phyloP scores from a whole-genome alignment of 2,888 invertebrate species.

The Lycophotia porphyrea region DNA sequence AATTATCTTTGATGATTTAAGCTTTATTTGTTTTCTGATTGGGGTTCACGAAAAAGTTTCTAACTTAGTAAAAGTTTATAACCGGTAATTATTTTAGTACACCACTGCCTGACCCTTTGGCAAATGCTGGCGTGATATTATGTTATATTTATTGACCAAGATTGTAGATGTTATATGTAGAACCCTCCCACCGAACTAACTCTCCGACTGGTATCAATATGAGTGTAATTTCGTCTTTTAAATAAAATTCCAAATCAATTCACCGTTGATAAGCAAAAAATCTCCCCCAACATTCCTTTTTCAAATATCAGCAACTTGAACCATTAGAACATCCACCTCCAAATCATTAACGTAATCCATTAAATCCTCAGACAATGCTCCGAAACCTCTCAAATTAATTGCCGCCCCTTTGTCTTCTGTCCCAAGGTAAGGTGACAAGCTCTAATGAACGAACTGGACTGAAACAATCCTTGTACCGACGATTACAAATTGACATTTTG shows the following conservation, averaged over 20 bases:
- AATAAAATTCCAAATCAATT: background rate
- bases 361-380: slow-evolving; percentile 41
- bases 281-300: slow-evolving; percentile 1
- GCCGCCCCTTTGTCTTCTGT: slow-evolving; percentile 47
- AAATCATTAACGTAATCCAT: slow-evolving; percentile 44
- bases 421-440: slow-evolving; percentile 39
- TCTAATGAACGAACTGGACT: slow-evolving; percentile 45
- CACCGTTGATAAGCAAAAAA: background rate
- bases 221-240: background rate
- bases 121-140: background rate
- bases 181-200: background rate
- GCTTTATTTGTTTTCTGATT: background rate
- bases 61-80: too few species aligned
- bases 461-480: slow-evolving; percentile 38
- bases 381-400: slow-evolving; percentile 36
- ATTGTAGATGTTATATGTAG: background rate
- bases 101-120: background rate
- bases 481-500: slow-evolving; percentile 77
- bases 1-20: background rate
- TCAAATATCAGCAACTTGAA: slow-evolving; percentile 15
- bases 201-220: background rate
- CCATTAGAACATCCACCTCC: background rate
- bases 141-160: background rate
- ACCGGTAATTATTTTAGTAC: too few species aligned
- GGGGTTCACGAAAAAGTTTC: background rate